phyloP scores from a whole-genome alignment of 2,888 invertebrate species.

The Lottia gigantea region DNA sequence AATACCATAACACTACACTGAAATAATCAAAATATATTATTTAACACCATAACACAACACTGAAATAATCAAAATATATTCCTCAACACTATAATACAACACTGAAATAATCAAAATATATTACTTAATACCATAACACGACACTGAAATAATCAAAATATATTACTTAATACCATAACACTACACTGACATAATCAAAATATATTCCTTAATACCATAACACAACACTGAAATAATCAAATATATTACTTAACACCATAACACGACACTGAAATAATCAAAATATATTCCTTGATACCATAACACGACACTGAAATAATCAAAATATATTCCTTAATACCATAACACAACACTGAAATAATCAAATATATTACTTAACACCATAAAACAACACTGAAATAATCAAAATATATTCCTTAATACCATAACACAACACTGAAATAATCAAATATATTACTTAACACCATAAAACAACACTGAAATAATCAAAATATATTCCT shows the following conservation, averaged over 20 bases:
- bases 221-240: background rate
- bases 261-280: conserved; percentile 73
- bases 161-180: background rate
- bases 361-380: background rate
- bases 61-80: conserved; percentile 48
- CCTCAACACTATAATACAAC: too few species aligned
- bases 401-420: conserved; percentile 10
- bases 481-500: too few species aligned
- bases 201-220: background rate
- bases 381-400: conserved; percentile 53
- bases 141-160: conserved; percentile 5
- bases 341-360: conserved; percentile 76
- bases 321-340: conserved; percentile 93
- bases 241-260: conserved; percentile 81
- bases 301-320: conserved; percentile 57
- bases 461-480: background rate
- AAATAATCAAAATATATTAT: conserved; percentile 77
- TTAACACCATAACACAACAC: conserved; percentile 82
- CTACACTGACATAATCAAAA: background rate
- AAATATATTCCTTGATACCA: background rate
- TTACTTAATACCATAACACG: background rate
- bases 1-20: conserved; percentile 81
- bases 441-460: conserved; percentile 16
- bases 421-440: background rate
- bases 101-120: conserved; percentile 58